Base-by-base conservation (phyloP, 2,113 vertebrate genomes). In the Malurus elegans region DNA sequence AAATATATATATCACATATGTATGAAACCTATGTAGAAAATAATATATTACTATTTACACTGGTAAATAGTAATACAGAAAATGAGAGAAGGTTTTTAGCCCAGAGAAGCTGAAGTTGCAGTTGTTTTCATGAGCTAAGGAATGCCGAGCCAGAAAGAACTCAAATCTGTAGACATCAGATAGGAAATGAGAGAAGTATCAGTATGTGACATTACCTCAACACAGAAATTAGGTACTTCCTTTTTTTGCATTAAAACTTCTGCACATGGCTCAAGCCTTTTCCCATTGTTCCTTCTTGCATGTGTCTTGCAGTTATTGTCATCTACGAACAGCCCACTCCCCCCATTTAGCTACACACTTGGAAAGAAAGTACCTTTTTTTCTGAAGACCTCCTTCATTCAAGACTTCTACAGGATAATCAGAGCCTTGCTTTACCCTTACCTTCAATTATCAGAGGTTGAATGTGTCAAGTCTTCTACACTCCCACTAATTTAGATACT, bases 401-500 rank as follows among this genome's bases (percentile, higher is more conserved):
- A 73, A 57, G 62, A 20, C 31, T 82, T 84, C 62, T 60, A 54
- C 26, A 61, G 34, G 26, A 73, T 88, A 88, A 88, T 90, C 71
- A 92, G 88, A 93, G 69, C 72, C 79, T 88, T 86, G 44, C 71
- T 78, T 88, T 56, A 80, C 60, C 69, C 83, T 88, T 36, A 58
- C 44, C 82, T 92, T 83, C 79, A 93, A 86, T 92, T 93, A 92
- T 15, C 51, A 92, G 91, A 82, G 56, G 75, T 5, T 83, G 88
- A 90, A 75, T 24, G 36, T 76, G 92, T 86, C 94, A 92, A 58
- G 60, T 80, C 51, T 57, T 82, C 64, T 64, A 76, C 50, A 36
- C 80, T 67, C 89, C 89, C 79, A 57, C 76, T 91, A 71, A 92
- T 93, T 92, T 60, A 91, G 92, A 84, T 34, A 86, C 88, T 44